Percentiles rank a stretch among this genome's conserved stretches.
These are phyloP conservation scores for Podargus strigoides DNA, from an alignment of 2,797 vertebrate genomes.

Conservation along the genomic window DNA sequence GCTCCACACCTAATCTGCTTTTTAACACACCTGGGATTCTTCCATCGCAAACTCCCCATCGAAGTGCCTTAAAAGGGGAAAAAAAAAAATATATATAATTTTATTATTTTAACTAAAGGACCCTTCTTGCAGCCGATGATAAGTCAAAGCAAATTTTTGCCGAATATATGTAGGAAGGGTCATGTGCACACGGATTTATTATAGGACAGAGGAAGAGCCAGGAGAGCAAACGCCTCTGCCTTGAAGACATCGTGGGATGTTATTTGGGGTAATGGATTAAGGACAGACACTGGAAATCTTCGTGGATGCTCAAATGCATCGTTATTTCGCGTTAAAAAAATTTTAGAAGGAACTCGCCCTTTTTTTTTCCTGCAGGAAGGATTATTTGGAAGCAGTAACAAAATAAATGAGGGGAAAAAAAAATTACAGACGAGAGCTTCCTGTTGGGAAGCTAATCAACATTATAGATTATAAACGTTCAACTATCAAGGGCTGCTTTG, in stretches of 20 bases:
- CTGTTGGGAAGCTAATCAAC: background rate
- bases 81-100: too few species aligned
- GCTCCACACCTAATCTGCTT: background rate
- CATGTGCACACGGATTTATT: background rate
- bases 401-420: background rate
- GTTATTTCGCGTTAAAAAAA: background rate
- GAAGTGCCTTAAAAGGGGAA: background rate
- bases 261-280: background rate
- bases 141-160: background rate
- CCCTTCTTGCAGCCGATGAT: background rate
- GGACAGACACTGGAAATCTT: background rate
- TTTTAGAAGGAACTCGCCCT: background rate
- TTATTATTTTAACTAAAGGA: too few species aligned
- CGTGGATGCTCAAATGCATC: background rate
- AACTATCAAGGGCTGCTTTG: background rate
- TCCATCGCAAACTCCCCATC: background rate
- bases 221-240: background rate
- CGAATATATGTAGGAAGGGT: background rate
- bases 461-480: background rate
- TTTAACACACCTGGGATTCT: background rate
- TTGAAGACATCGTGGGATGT: background rate
- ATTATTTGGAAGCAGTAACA: background rate
- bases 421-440: background rate
- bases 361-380: background rate
- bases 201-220: background rate